These are phyloP conservation scores for Eupithecia subumbrata DNA, from an alignment of 2,888 invertebrate species.

Conservation along the genomic window DNA sequence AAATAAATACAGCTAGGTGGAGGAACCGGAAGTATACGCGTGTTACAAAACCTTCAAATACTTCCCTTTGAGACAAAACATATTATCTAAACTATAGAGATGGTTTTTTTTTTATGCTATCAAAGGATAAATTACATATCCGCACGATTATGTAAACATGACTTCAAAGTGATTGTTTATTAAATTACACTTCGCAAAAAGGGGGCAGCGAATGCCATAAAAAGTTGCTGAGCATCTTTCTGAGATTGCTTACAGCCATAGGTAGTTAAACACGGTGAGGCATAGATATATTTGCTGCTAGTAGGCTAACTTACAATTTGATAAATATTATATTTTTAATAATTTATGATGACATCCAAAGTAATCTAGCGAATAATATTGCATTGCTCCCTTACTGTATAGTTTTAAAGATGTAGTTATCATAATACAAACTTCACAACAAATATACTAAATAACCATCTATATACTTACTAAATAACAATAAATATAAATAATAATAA, in stretches of 20 bases:
- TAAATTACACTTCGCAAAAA: slow-evolving; percentile 48
- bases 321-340: too few species aligned
- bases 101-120: background rate
- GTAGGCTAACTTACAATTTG: background rate
- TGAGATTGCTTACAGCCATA: slow-evolving; percentile 32
- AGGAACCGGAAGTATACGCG: background rate
- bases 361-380: too few species aligned
- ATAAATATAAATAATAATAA: too few species aligned
- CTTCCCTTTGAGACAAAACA: background rate
- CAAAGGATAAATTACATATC: background rate
- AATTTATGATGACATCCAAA: too few species aligned
- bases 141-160: background rate
- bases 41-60: background rate
- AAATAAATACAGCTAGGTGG: background rate
- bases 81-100: background rate
- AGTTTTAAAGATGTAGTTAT: too few species aligned
- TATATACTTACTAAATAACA: too few species aligned
- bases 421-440: too few species aligned
- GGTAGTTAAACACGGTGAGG: background rate
- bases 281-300: background rate
- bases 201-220: slow-evolving; percentile 31
- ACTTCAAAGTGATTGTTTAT: slow-evolving; percentile 45
- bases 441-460: too few species aligned
- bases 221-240: slow-evolving; percentile 39
- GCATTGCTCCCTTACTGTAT: too few species aligned